Evolutionary conservation across 2,113 vertebrate species (phyloP), one percentile per base, ranked within the genome.

Genomic region (Hippocampus barbouri): DNA sequence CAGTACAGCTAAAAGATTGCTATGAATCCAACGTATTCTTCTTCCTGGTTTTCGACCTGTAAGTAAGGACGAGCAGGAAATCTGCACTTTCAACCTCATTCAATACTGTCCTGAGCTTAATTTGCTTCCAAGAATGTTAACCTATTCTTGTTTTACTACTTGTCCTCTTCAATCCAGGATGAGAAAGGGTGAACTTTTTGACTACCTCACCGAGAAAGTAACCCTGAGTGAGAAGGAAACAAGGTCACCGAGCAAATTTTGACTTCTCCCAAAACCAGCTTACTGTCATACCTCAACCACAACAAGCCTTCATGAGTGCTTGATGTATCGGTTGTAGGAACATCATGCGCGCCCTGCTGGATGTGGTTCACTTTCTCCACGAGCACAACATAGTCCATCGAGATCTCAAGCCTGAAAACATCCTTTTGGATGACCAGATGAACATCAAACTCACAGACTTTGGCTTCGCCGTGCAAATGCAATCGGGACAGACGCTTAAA

Each of bases 21-120:
- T 99, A 92, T 2, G 96, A 97, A 86, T 95, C 96, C 81, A 94
- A 94, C 67, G 96, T 94, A 73, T 98, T 97, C 91, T 98, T 94
- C 93, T 98, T 98, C 93, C 84, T 99, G 87, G 93, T 99, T 75
- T 98, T 99, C 89, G 97, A 99, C 79, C 85, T 99, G 97, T 99
- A 89, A 96, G 97, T 96, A 38, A 38, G 88, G 70, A 18, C n/a
- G n/a, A 66, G n/a, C 72, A 38, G 9, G n/a, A 1, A 2, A 62
- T 4, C 66, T 8, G 21, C 5, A 27, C 23, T 40, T 47, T 18
- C 18, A 1, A 40, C 9, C 16, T 30, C 20, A 20, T 62, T 61
- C 8, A 18, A 16, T 38, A 8, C 27, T 40, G 30, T 65, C 15
- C n/a, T 23, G 21, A 43, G 6, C 27, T 18, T 61, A 8, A 34